A percentile compares a stretch with the other conserved stretches of the same genome.
Evolutionary conservation across 2,888 invertebrate species (phyloP).

Genomic region (Tupiocoris notatus): DNA sequence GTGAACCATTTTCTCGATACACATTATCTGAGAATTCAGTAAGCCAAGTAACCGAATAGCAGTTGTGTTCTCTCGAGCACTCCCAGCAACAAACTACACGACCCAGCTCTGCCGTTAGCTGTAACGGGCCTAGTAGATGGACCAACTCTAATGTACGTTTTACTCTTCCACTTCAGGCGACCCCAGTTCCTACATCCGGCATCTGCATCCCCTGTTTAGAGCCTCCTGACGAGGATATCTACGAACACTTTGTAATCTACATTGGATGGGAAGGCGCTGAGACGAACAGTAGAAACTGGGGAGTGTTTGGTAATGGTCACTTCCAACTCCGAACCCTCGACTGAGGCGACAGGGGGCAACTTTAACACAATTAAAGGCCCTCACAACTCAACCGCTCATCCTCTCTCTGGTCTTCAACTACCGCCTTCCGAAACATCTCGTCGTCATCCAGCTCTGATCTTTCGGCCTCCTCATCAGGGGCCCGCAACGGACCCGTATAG

Average conservation of each 20-base stretch:
- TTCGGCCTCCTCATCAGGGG: not conserved
- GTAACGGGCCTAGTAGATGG: not conserved
- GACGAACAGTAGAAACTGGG: not conserved
- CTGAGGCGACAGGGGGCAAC: not conserved
- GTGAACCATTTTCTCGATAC: too few species aligned
- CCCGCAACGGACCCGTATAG: not conserved
- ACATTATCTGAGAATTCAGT: not conserved
- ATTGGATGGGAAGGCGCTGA: not conserved
- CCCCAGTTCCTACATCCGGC: not conserved
- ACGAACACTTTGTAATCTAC: not conserved
- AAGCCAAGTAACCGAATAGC: not conserved
- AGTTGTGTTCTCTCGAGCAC: not conserved
- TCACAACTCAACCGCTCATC: not conserved
- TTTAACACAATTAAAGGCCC: slow-evolving; percentile 13
- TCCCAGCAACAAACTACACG: not conserved
- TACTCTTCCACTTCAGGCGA: not conserved
- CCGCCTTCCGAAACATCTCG: not conserved
- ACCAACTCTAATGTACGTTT: not conserved
- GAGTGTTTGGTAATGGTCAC: not conserved
- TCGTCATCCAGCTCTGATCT: not conserved
- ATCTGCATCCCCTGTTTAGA: not conserved
- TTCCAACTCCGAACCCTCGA: not conserved
- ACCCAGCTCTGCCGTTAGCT: not conserved
- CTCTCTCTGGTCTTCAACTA: not conserved
- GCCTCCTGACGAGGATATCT: not conserved